phyloP scores from a whole-genome alignment of 2,113 vertebrate species.

The Poeciliopsis turrubarensis region DNA sequence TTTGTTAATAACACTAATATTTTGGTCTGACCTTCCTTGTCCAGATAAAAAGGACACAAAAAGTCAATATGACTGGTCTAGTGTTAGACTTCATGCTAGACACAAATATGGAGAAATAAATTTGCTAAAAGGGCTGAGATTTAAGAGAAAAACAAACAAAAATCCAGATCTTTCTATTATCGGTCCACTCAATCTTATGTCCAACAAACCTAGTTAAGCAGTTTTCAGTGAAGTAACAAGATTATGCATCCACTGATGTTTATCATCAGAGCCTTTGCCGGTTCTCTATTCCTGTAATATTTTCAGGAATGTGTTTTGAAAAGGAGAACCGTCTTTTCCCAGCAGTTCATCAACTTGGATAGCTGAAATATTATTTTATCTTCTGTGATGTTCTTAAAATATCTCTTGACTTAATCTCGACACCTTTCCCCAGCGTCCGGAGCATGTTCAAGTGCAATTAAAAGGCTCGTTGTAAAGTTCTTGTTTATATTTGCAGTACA shows the following conservation, averaged over 20 bases:
- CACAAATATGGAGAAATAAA: slow-evolving; percentile 17
- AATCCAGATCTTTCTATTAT: slow-evolving; percentile 35
- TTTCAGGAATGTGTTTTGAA: slow-evolving; percentile 37
- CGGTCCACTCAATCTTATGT: slow-evolving; percentile 46
- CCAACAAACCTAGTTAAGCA: slow-evolving; percentile 48
- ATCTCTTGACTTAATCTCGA: slow-evolving; percentile 23
- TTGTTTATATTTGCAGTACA: slow-evolving; percentile 45
- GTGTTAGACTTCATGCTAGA: slow-evolving; percentile 15
- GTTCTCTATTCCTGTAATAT: slow-evolving; percentile 34
- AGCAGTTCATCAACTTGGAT: slow-evolving; percentile 48
- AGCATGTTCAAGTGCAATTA: slow-evolving; percentile 56
- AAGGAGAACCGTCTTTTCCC: slow-evolving; percentile 35
- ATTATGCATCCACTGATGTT: slow-evolving; percentile 37
- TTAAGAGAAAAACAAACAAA: slow-evolving; percentile 40
- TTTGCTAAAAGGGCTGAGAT: slow-evolving; percentile 25
- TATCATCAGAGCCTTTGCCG: slow-evolving; percentile 36
- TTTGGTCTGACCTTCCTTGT: slow-evolving; percentile 45
- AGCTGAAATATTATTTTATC: slow-evolving; percentile 5
- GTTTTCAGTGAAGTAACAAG: slow-evolving; percentile 59
- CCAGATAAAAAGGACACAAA: slow-evolving; percentile 49
- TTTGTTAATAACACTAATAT: slow-evolving; percentile 53
- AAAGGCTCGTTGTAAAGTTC: slow-evolving; percentile 19
- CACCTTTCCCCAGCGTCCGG: slow-evolving; percentile 2
- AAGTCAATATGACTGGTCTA: slow-evolving; percentile 24
- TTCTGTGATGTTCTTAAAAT: slow-evolving; percentile 25